Percentiles rank a stretch among this genome's conserved stretches.
Evolutionary conservation across 2,797 vertebrate genomes (phyloP).

Genomic region (Eulemur mongoz): DNA sequence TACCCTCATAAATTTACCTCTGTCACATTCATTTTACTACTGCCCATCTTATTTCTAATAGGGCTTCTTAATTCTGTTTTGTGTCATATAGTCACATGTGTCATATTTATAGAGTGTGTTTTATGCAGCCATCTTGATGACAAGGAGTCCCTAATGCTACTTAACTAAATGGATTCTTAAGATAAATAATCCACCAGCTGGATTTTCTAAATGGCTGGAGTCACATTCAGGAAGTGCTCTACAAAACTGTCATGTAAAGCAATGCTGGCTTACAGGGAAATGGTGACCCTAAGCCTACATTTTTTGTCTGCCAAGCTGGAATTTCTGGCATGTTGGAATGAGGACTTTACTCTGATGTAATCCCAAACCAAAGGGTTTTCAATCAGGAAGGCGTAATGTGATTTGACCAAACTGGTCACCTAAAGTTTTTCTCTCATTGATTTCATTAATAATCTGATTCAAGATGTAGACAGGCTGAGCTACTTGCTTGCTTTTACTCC

Average conservation of each 20-base stretch:
- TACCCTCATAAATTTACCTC: background rate
- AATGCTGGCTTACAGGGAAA: background rate
- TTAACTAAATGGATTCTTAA: slow-evolving; percentile 2
- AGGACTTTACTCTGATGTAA: background rate
- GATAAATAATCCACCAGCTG: background rate
- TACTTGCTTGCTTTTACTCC: background rate
- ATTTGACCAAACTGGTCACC: background rate
- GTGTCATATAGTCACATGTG: background rate
- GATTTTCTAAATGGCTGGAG: background rate
- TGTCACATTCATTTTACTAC: background rate
- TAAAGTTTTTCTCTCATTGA: background rate
- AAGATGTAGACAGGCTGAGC: background rate
- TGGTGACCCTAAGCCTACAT: background rate
- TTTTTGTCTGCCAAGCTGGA: background rate
- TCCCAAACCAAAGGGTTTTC: background rate
- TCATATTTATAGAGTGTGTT: background rate
- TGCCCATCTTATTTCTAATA: background rate
- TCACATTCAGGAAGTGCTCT: background rate
- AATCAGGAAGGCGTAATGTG: background rate
- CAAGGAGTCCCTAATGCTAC: background rate
- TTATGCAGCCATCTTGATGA: background rate
- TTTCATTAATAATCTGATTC: slow-evolving; percentile 2
- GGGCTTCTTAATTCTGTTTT: background rate
- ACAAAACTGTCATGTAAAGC: background rate
- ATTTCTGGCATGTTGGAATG: background rate